Percentiles rank a stretch among this genome's conserved stretches.
phyloP scores from a whole-genome alignment of 2,888 invertebrate genomes.

The Cyrtodaria siliqua region DNA sequence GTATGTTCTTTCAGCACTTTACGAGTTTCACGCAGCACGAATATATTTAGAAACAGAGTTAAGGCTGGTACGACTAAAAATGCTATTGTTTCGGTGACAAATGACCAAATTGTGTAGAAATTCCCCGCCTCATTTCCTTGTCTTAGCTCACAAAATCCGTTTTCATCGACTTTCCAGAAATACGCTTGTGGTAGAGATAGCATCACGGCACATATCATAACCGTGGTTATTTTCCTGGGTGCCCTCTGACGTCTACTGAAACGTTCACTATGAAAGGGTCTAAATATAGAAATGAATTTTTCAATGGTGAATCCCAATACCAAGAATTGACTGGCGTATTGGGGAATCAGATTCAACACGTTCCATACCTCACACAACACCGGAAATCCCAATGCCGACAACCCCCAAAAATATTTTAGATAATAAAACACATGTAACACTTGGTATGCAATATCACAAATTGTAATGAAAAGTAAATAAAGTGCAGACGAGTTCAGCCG shows the following conservation, averaged over 20 bases:
- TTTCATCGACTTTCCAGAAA: conserved; percentile 78
- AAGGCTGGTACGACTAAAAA: conserved; percentile 74
- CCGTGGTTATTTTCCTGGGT: conserved; percentile 73
- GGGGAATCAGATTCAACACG: conserved; percentile 78
- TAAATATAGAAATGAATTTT: conserved; percentile 82
- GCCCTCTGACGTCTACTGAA: conserved; percentile 80
- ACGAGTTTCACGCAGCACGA: conserved; percentile 68
- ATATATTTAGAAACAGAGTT: conserved; percentile 74
- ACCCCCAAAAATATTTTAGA: conserved; percentile 82
- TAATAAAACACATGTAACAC: conserved; percentile 81
- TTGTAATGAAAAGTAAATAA: conserved; percentile 81
- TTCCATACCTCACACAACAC: conserved; percentile 82
- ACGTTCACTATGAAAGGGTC: conserved; percentile 80
- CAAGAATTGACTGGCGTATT: conserved; percentile 83
- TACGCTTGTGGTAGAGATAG: conserved; percentile 80
- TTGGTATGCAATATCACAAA: conserved; percentile 81
- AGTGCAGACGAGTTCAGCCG: conserved; percentile 82
- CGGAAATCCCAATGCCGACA: conserved; percentile 70
- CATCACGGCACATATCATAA: conserved; percentile 65
- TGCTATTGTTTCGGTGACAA: conserved; percentile 75
- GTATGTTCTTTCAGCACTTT: conserved; percentile 29
- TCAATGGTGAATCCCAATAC: conserved; percentile 84
- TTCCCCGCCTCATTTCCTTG: conserved; percentile 54
- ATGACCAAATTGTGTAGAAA: conserved; percentile 74
- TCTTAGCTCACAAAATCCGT: conserved; percentile 61